Conservation (phyloP, 92 coral and sea anemone genomes). For the Galaxea fascicularis region DNA sequence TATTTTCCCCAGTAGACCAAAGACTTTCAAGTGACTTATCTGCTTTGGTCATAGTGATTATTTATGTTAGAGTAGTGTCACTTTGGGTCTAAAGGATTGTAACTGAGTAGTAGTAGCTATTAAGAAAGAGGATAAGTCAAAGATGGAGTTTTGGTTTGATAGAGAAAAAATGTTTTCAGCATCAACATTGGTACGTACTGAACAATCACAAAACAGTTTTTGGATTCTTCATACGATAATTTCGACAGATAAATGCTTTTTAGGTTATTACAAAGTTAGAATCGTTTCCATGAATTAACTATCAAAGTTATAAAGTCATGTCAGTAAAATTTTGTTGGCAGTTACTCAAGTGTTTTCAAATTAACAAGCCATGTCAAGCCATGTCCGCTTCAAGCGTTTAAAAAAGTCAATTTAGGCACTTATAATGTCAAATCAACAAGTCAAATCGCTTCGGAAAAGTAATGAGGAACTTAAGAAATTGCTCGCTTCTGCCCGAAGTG, state of each 20-base stretch:
- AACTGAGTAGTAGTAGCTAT: conserved; percentile 16
- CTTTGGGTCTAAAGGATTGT: background rate
- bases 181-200: background rate
- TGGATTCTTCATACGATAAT: background rate
- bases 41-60: conserved; percentile 18
- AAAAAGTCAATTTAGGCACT: too few relatives aligned
- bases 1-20: conserved; percentile 9
- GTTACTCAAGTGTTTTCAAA: too few relatives aligned
- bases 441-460: too few relatives aligned
- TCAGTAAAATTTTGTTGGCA: too few relatives aligned
- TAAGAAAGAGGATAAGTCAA: conserved; percentile 22
- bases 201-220: conserved; percentile 5
- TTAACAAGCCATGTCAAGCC: too few relatives aligned
- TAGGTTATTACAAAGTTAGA: too few relatives aligned
- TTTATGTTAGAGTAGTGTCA: conserved; percentile 8
- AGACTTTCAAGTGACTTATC: conserved; percentile 22
- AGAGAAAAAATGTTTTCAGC: background rate
- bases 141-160: conserved; percentile 10
- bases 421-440: too few relatives aligned
- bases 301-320: too few relatives aligned
- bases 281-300: too few relatives aligned
- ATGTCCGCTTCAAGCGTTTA: too few relatives aligned
- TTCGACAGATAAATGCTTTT: background rate
- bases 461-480: too few relatives aligned
- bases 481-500: too few relatives aligned